Conservation (phyloP, 23 tunicate genomes). For the Halocynthia aurantium region DNA sequence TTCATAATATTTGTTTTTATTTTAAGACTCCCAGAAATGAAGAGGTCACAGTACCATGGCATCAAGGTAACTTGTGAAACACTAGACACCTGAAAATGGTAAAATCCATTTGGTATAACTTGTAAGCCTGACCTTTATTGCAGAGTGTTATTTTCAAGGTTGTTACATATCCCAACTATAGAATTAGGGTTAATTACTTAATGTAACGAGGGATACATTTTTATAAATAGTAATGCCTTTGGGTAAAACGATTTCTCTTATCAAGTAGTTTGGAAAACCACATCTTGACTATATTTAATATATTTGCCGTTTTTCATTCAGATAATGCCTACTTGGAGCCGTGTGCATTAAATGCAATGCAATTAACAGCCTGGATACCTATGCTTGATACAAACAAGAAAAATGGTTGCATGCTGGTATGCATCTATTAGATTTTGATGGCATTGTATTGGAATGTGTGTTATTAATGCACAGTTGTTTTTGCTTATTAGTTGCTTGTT, state of each 20-base stretch:
- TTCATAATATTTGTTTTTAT: neutral
- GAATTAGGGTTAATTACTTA: too few species aligned
- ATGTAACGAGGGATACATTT: too few species aligned
- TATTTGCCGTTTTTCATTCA: slow-evolving; percentile 1
- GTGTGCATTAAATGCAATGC: slow-evolving; percentile 30
- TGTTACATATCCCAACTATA: too few species aligned
- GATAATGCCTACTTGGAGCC: slow-evolving; percentile 89
- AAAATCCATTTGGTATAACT: too few species aligned
- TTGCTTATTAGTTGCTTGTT: neutral
- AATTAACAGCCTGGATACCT: slow-evolving; percentile 88
- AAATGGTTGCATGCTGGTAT: slow-evolving; percentile 84
- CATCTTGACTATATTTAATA: too few species aligned
- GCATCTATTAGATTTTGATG: neutral
- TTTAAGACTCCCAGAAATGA: slow-evolving; percentile 83
- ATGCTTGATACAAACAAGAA: slow-evolving; percentile 55
- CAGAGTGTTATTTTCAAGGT: too few species aligned
- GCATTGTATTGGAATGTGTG: neutral
- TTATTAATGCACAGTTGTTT: neutral
- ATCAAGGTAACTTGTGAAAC: slow-evolving; percentile 53
- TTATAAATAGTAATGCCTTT: too few species aligned
- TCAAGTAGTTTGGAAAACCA: too few species aligned
- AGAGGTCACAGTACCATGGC: slow-evolving; percentile 93
- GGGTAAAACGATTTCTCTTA: too few species aligned
- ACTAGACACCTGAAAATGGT: neutral
- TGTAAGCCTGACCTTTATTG: too few species aligned